These are phyloP conservation scores for Petrosia ficiformis DNA, from an alignment of 37 sponge, comb jelly and placozoan species.

Conservation along the genomic window DNA sequence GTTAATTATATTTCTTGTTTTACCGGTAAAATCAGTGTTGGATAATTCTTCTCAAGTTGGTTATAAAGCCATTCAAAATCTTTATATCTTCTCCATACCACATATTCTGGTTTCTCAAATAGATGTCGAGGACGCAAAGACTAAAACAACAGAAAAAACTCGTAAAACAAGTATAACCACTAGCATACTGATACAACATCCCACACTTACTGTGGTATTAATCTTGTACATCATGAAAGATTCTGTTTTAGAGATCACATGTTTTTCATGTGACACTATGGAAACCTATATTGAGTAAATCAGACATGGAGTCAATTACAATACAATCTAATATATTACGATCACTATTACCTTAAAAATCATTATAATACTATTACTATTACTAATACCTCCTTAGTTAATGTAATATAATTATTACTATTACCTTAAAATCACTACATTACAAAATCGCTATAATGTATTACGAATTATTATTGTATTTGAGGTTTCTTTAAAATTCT, in stretches of 20 bases:
- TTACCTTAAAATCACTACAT: too few relatives aligned
- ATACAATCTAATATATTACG: too few relatives aligned
- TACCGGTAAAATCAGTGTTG: slow-evolving; percentile 74
- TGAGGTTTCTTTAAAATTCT: too few relatives aligned
- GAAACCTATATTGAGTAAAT: slow-evolving; percentile 26
- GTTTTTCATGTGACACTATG: slow-evolving; percentile 41
- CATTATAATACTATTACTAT: too few relatives aligned
- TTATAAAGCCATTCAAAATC: slow-evolving; percentile 88
- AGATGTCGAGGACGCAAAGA: slow-evolving; percentile 6
- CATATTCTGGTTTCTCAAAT: slow-evolving; percentile 48
- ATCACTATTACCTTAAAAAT: too few relatives aligned
- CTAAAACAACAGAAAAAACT: slow-evolving; percentile 5
- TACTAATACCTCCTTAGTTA: too few relatives aligned
- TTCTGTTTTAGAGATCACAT: slow-evolving; percentile 28
- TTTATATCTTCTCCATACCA: slow-evolving; percentile 78
- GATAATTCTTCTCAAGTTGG: slow-evolving; percentile 31
- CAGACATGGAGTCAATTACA: too few relatives aligned
- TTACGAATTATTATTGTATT: too few relatives aligned
- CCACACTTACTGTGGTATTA: slow-evolving; percentile 37
- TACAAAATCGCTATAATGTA: too few relatives aligned
- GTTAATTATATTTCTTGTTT: too few relatives aligned
- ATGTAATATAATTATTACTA: too few relatives aligned
- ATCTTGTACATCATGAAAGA: slow-evolving; percentile 48
- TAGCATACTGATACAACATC: background rate
- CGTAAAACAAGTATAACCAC: background rate